phyloP scores from a whole-genome alignment of 2,113 vertebrate genomes.

The Nymphicus hollandicus region DNA sequence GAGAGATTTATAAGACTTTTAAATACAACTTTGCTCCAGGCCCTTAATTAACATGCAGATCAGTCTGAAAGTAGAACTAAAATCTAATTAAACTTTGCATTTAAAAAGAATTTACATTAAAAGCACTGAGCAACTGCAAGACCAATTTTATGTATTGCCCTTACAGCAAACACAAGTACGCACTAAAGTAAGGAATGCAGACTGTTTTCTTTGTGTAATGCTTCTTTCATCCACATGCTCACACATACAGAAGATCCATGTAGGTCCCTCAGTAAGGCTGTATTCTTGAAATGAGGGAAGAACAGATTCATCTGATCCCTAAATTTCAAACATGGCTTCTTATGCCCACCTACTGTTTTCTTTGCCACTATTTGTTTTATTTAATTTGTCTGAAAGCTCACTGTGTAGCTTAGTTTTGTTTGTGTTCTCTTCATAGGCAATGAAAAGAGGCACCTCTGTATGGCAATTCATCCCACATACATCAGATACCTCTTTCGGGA shows the following conservation, averaged over 20 bases:
- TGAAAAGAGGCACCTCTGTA: background rate
- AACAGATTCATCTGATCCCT: background rate
- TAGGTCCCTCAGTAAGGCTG: background rate
- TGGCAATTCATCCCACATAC: background rate
- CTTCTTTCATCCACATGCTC: background rate
- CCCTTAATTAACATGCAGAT: conserved; percentile 47
- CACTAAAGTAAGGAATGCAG: background rate
- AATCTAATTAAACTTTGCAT: conserved; percentile 38
- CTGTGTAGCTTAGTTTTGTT: background rate
- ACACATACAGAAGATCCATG: background rate
- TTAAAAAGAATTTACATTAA: background rate
- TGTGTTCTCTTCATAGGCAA: background rate
- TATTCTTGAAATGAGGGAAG: background rate
- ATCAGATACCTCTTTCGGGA: background rate
- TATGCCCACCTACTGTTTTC: background rate
- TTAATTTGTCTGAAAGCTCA: background rate
- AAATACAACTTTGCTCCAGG: background rate
- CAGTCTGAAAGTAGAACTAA: conserved; percentile 26
- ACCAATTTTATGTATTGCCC: background rate
- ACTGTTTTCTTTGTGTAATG: background rate
- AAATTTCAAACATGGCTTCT: background rate
- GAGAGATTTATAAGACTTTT: conserved; percentile 27
- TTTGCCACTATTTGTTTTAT: background rate
- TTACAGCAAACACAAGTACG: background rate
- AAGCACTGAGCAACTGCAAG: background rate